Evolutionary conservation across 1,140 invertebrate species (phyloP).

Genomic region (Orius insidiosus): DNA sequence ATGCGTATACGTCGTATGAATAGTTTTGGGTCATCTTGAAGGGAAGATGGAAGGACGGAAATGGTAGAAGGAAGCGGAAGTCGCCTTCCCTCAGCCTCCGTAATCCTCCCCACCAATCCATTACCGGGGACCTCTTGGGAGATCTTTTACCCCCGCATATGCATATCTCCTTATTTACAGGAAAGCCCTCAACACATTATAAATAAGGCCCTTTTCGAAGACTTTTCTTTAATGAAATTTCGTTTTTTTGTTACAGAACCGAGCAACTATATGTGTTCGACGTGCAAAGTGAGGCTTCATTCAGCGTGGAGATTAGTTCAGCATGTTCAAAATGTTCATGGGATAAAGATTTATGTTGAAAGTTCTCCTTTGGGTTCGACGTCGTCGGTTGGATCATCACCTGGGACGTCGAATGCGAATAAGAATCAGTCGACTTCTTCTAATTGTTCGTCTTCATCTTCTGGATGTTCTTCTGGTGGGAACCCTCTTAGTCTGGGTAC

Average conservation of each 20-base stretch:
- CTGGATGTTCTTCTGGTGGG: conserved; percentile 22
- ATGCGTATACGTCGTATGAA: background rate
- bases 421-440: conserved; percentile 36
- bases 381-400: conserved; percentile 25
- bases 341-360: conserved; percentile 81
- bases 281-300: conserved; percentile 73
- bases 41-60: too few relatives aligned
- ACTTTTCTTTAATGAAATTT: conserved; percentile 17
- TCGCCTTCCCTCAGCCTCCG: too few relatives aligned
- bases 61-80: too few relatives aligned
- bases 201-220: background rate
- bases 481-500: conserved; percentile 30
- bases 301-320: conserved; percentile 89
- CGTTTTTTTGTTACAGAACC: conserved; percentile 68
- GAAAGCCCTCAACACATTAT: too few relatives aligned
- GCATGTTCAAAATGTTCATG: conserved; percentile 85
- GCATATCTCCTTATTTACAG: too few relatives aligned
- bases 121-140: too few relatives aligned
- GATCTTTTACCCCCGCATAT: too few relatives aligned
- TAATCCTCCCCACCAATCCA: too few relatives aligned
- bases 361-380: conserved; percentile 29
- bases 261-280: conserved; percentile 81
- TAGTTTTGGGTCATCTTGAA: too few relatives aligned
- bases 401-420: conserved; percentile 29
- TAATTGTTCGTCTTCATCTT: conserved; percentile 29